Evolutionary conservation across 2,113 vertebrate species (phyloP).

Genomic region (Anolis sagrei): DNA sequence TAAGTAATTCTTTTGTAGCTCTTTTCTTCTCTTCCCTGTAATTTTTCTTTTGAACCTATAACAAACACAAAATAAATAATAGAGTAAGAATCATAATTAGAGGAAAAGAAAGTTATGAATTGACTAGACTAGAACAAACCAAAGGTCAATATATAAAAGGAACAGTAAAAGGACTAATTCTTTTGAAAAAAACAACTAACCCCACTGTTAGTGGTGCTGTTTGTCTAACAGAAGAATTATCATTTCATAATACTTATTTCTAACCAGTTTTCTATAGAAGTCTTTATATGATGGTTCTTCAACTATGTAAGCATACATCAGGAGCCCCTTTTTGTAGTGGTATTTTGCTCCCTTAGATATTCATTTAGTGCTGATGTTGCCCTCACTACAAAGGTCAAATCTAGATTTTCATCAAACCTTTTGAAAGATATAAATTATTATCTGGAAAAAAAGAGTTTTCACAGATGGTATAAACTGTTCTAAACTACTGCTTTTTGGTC

Average conservation of each 20-base stretch:
- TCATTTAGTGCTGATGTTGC: too few relatives aligned
- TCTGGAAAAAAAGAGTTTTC: too few relatives aligned
- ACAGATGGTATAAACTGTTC: too few relatives aligned
- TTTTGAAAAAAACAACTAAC: neutral
- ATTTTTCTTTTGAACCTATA: conserved; percentile 98
- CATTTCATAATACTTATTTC: neutral
- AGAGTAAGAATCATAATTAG: conserved; percentile 21
- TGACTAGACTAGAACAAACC: neutral
- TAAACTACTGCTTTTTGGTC: too few relatives aligned
- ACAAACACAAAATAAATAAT: conserved; percentile 50
- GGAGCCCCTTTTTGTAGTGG: too few relatives aligned
- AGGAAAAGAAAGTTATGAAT: conserved; percentile 19
- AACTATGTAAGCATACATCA: neutral
- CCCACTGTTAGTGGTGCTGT: neutral
- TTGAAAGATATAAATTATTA: too few relatives aligned
- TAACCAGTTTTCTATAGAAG: neutral
- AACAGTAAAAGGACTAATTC: neutral
- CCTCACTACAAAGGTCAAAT: too few relatives aligned
- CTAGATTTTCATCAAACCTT: too few relatives aligned
- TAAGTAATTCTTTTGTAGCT: conserved; percentile 96
- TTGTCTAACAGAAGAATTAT: neutral
- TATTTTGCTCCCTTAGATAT: too few relatives aligned
- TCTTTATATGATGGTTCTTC: neutral
- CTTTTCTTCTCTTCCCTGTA: conserved; percentile 98
- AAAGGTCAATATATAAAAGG: conserved; percentile 5